Evolutionary conservation across 2,113 vertebrate genomes (phyloP), one percentile per base, ranked within the genome.

Genomic region (Thamnaconus septentrionalis): DNA sequence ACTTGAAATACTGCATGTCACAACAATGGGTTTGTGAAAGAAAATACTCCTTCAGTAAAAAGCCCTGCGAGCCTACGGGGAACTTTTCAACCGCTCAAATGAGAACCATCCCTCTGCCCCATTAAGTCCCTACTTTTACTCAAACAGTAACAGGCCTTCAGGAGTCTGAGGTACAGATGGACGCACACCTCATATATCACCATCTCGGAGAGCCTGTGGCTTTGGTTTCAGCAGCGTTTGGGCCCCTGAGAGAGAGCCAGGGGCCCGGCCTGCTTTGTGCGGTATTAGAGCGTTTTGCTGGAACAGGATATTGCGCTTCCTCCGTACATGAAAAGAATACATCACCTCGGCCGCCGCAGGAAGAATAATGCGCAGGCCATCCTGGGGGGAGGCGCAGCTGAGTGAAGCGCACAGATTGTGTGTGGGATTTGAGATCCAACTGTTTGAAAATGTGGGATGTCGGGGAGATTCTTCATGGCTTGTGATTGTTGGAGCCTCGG

Each of bases 251-350:
- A 66, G 73, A 66, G 75, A 64, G 68, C 75, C 67, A 51, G 63
- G 67, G 76, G 71, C 83, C 74, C 63, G 59, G 77, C 69, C 74
- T 31, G 18, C 18, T 77, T 69, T 62, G 65, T 82, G 75, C 66
- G 60, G 80, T 75, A 82, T 85, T 82, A 75, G 77, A 73, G 63
- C 66, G 18, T 80, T 11, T 50, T 71, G 66, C 59, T 53, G 79
- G 78, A 90, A 91, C 86, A 88, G 91, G 89, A 92, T 90, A 89
- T 88, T 85, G 78, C 61, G 75, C 76, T 90, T 90, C 89, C 90
- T 86, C 79, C 66, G 67, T 78, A 84, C 79, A 87, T 84, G 83
- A 87, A 86, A 87, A 85, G 77, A 85, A 89, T 79, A 87, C 85
- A 87, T 87, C 68, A 75, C 79, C 75, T 79, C 67, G 31, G 66